phyloP scores from a whole-genome alignment of 35 echinoderm and acorn worm species.

The Holothuria glaberrima region DNA sequence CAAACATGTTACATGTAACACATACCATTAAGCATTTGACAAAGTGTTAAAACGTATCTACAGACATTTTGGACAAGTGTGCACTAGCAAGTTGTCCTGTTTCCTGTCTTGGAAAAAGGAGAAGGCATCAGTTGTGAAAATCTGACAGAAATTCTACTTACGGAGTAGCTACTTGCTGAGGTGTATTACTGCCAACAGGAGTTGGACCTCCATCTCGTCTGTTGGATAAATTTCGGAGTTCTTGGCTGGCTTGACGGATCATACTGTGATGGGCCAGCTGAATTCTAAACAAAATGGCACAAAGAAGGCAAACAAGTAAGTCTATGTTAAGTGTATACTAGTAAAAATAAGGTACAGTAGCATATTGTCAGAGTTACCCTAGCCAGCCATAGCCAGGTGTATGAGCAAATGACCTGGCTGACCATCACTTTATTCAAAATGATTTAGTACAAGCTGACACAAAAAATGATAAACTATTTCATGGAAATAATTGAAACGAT shows the following conservation, averaged over 20 bases:
- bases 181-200: slow-evolving; percentile 29
- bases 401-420: too few relatives aligned
- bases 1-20: background rate
- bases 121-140: background rate
- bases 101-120: background rate
- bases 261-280: slow-evolving; percentile 61
- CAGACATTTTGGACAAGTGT: background rate
- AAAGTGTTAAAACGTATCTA: background rate
- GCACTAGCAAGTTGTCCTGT: too few relatives aligned
- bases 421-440: too few relatives aligned
- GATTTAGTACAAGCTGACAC: too few relatives aligned
- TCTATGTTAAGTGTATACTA: background rate
- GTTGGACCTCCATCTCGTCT: slow-evolving; percentile 42
- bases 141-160: slow-evolving; percentile 13
- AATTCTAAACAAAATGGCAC: slow-evolving; percentile 39
- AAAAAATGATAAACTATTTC: too few relatives aligned
- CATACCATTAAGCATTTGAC: background rate
- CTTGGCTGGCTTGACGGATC: slow-evolving; percentile 55
- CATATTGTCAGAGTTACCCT: too few relatives aligned
- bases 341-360: too few relatives aligned
- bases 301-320: slow-evolving; percentile 33
- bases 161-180: slow-evolving; percentile 43
- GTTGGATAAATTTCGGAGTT: slow-evolving; percentile 53
- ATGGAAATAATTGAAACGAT: too few relatives aligned
- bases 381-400: too few relatives aligned